Percentiles rank a stretch among this genome's conserved stretches.
Evolutionary conservation across 2,113 vertebrate genomes (phyloP).

Genomic region (Chaetorhynchus papuensis): DNA sequence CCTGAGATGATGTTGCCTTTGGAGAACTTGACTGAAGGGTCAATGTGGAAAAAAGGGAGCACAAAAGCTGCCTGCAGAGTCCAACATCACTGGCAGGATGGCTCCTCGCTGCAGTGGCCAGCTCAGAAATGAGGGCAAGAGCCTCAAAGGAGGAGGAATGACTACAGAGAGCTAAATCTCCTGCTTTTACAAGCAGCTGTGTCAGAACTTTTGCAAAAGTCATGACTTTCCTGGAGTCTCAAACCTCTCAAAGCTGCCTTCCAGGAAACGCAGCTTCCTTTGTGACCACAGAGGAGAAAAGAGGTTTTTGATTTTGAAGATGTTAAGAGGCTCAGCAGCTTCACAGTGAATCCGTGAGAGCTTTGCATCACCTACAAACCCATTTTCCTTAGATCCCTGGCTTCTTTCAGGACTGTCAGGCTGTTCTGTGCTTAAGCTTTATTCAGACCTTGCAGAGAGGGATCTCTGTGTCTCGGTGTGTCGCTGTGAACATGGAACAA

Average conservation of each 20-base stretch:
- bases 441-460: neutral
- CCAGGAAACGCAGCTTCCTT: neutral
- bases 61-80: neutral
- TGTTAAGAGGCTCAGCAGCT: neutral
- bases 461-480: neutral
- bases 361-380: conserved; percentile 47
- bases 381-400: conserved; percentile 8
- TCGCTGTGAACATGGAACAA: neutral
- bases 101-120: neutral
- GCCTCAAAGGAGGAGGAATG: neutral
- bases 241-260: neutral
- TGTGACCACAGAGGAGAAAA: neutral
- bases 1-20: neutral
- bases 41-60: neutral
- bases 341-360: neutral
- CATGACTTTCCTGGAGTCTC: neutral
- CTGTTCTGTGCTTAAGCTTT: conserved; percentile 1
- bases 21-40: neutral
- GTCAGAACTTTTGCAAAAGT: neutral
- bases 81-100: neutral
- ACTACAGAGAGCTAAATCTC: neutral
- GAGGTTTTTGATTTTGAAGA: conserved; percentile 41
- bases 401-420: conserved; percentile 25
- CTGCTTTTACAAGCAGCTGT: neutral
- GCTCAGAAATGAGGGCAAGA: neutral